Base-by-base conservation (phyloP, 2,888 invertebrate genomes). In the Parnassius smintheus region DNA sequence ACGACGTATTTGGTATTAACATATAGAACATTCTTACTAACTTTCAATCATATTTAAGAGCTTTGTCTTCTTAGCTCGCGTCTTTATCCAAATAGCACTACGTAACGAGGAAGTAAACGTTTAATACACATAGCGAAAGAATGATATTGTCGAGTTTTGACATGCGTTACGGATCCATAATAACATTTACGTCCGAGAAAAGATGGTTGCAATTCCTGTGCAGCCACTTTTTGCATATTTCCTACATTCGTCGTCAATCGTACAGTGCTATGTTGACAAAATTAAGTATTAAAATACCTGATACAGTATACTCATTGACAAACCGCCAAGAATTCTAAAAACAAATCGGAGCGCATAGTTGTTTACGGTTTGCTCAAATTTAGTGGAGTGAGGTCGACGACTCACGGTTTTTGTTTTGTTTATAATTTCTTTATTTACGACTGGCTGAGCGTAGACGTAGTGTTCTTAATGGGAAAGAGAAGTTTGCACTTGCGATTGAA, bases 291-390 rank as follows among this genome's bases (percentile, higher is more conserved):
- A 71, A 76, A 75, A 79, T 80, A 72, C 72, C 74, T 75, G 75
- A 75, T 79, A 72, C 76, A 72, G 64, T 62, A 51, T 69, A 70
- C 70, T 66, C 75, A 79, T 84, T 84, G 85, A 83, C 74, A 72
- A 71, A 69, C 66, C 65, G 82, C 83, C 83, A 85, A 83, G 78
- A 81, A 78, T 76, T 72, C 71, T 64, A 70, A 70, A 73, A 75
- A 76, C 75, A 76, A 66, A 65, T 52, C 59, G 9, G 42, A 8
- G 4, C 65, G 59, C 53, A 64, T 64, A 62, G 72, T 67, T 74
- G 74, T 74, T 70, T 72, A 68, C 62, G 53, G 56, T 49, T 65
- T 59, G 60, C 65, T 64, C 57, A 64, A 65, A 61, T 67, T 69
- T 69, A 65, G 70, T 64, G 66, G 56, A 66, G 50, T 63, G 42